A percentile compares a stretch with the other conserved stretches of the same genome.
phyloP scores from a whole-genome alignment of 2,113 vertebrate species.

The Odocoileus virginianus region DNA sequence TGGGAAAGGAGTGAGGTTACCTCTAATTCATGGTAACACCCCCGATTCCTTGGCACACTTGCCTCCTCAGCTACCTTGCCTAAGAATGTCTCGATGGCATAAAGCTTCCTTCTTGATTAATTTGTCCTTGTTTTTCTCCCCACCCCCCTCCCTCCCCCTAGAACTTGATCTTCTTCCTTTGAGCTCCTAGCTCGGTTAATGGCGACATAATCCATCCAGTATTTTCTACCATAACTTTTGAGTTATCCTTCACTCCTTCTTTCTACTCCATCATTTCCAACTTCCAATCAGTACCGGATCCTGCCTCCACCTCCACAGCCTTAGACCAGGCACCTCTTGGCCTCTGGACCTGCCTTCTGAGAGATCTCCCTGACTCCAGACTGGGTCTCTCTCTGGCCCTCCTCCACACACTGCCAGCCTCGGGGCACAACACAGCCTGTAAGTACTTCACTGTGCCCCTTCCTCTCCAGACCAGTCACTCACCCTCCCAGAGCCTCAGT shows the following conservation, averaged over 20 bases:
- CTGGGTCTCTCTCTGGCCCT: not conserved
- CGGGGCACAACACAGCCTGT: not conserved
- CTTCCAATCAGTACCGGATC: not conserved
- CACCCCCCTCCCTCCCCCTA: fast-evolving
- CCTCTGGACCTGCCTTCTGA: not conserved
- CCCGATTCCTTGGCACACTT: not conserved
- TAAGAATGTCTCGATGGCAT: not conserved
- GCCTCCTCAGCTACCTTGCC: not conserved
- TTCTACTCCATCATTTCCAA: not conserved
- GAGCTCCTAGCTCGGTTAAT: not conserved
- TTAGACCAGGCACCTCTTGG: not conserved
- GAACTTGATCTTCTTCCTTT: not conserved
- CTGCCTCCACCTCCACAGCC: not conserved
- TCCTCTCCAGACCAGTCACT: not conserved
- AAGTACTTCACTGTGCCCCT: no score
- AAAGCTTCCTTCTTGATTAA: not conserved
- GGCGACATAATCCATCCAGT: not conserved
- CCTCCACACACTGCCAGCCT: not conserved
- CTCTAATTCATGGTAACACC: not conserved
- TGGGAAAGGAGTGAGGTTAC: not conserved
- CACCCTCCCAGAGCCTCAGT: not conserved
- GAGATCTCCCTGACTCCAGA: not conserved
- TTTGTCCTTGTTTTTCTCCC: not conserved
- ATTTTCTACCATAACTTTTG: not conserved
- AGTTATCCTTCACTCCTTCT: not conserved